phyloP scores from a whole-genome alignment of 92 coral and sea anemone genomes.

The Phenganax subtilis region DNA sequence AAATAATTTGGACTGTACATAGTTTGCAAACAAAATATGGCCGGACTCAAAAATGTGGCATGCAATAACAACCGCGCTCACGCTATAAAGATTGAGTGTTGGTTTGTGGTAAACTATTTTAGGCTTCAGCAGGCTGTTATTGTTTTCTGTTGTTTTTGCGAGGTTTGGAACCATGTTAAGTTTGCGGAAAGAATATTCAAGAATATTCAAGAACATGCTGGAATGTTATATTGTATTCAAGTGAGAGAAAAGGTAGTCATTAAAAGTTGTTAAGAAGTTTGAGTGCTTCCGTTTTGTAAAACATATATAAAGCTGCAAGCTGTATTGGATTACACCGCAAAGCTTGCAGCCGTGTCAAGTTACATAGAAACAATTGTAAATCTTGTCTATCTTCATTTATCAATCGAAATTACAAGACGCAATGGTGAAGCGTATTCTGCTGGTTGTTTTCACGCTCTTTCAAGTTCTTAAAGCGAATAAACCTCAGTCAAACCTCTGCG shows the following conservation, averaged over 20 bases:
- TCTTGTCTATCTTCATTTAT: not conserved
- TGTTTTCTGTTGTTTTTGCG: not conserved
- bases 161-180: not conserved
- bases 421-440: not conserved
- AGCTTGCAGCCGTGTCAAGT: not conserved
- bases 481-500: not conserved
- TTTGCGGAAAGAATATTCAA: not conserved
- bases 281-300: conserved; percentile 8
- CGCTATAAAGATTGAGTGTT: no score
- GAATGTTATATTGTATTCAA: conserved; percentile 1
- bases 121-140: not conserved
- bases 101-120: not conserved
- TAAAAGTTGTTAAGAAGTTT: not conserved
- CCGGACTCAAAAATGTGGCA: no score
- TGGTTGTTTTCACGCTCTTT: not conserved
- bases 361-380: not conserved
- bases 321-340: not conserved
- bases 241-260: not conserved
- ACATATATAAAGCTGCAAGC: not conserved
- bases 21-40: no score
- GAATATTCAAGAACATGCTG: not conserved
- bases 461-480: not conserved
- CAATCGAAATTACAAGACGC: not conserved
- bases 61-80: no score
- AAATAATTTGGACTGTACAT: no score